Evolutionary conservation across 2,113 vertebrate genomes (phyloP).

Genomic region (Oncorhynchus mykiss): DNA sequence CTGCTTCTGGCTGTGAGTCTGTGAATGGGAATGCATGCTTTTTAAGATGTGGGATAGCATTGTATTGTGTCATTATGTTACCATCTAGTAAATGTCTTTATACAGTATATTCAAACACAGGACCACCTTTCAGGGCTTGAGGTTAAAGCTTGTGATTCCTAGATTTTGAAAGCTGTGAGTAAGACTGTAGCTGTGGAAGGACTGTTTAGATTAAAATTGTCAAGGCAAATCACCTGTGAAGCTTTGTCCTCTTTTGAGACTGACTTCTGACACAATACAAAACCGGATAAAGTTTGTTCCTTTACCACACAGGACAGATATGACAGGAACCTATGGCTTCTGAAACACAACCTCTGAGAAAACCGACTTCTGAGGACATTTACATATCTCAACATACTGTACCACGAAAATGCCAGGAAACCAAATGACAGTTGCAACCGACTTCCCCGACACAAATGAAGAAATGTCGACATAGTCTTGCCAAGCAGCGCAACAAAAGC

Average conservation of each 20-base stretch:
- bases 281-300: constrained; percentile 2
- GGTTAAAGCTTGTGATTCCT: neutral
- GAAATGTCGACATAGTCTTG: neutral
- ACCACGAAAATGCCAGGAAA: constrained; percentile 30
- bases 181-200: too few relatives aligned
- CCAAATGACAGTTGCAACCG: constrained; percentile 18
- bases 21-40: constrained; percentile 5
- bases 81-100: neutral
- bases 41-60: constrained; percentile 13
- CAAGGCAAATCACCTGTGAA: too few relatives aligned
- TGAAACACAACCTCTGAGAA: neutral
- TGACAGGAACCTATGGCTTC: neutral
- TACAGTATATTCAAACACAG: neutral
- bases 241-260: too few relatives aligned
- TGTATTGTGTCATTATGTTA: constrained; percentile 21
- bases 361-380: neutral
- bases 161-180: neutral
- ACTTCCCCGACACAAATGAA: constrained; percentile 46
- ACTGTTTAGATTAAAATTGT: neutral
- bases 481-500: too few relatives aligned
- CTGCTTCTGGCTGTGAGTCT: constrained; percentile 15
- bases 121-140: neutral
- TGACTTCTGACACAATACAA: neutral
- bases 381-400: too few relatives aligned
- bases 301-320: neutral